Evolutionary conservation across 2,113 vertebrate species (phyloP).

Genomic region (Alethe castanea): DNA sequence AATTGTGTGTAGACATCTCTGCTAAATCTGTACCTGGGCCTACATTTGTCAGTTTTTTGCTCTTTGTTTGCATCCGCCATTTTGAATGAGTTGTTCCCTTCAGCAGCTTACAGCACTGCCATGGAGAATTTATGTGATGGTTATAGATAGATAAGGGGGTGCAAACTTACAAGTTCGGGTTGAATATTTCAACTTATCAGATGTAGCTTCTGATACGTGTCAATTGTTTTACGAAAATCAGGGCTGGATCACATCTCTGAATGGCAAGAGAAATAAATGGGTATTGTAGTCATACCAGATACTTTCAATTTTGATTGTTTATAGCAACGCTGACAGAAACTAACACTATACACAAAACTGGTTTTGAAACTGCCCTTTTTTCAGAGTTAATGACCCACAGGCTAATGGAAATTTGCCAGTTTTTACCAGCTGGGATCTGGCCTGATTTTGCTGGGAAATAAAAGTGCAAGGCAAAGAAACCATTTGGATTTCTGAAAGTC

Average conservation of each 20-base stretch:
- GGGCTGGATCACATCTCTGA: not conserved
- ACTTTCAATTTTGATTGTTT: constrained; percentile 62
- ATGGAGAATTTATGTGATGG: not conserved
- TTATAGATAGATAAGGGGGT: not conserved
- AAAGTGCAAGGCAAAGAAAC: constrained; percentile 30
- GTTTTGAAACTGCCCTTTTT: constrained; percentile 60
- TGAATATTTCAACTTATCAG: not conserved
- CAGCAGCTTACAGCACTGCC: not conserved
- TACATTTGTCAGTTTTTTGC: rapidly evolving
- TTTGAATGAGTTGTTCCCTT: not conserved
- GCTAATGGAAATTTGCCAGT: constrained; percentile 56
- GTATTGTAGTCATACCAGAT: constrained; percentile 37
- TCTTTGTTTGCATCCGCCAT: not conserved
- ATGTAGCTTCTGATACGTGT: not conserved
- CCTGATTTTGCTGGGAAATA: constrained; percentile 56
- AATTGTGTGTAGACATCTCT: not conserved
- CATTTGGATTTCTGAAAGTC: constrained; percentile 15
- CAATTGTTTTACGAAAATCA: not conserved
- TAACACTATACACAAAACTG: constrained; percentile 44
- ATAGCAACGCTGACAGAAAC: constrained; percentile 59
- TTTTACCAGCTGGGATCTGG: constrained; percentile 60
- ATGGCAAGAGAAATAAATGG: constrained; percentile 32
- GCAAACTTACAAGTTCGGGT: not conserved
- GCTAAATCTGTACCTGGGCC: not conserved
- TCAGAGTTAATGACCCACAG: constrained; percentile 61